Evolutionary conservation across 2,797 vertebrate species (phyloP), one percentile per base, ranked within the genome.

Genomic region (Hemitrygon akajei): DNA sequence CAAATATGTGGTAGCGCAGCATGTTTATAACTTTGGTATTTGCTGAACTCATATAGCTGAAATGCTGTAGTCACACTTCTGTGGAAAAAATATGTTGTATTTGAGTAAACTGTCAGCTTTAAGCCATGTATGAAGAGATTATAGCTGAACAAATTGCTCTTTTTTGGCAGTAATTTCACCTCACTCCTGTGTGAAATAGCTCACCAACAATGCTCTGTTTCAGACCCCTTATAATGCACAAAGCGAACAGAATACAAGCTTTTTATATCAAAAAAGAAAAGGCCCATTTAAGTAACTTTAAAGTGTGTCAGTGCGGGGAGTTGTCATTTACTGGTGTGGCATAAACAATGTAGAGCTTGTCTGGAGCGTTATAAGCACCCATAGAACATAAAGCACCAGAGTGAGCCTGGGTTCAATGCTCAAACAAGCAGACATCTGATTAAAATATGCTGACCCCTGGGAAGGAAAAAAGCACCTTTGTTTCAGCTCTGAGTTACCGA

Each of bases 341-440:
- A 77, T 27, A 95, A 94, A 94, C 94, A 94, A 58, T 7, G 56
- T 12, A 18, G 34, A 94, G 94, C 93, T 94, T 93, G 94, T 96
- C 95, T 95, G 1, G 6, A 3, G 95, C 95, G 93, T 66, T 2
- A 1, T 0, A 0, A 0, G 73, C 60, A 94, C 2, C 94, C 14
- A 56, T 0, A 18, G 94, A 77, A 93, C 93, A 71, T 91, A 93
- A 92, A 75, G 91, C 75, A 27, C 80, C 25, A 94, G 93, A 30
- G 0, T 89, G 94, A 27, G 94, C 93, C 94, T 94, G 95, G 14
- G 94, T 69, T 84, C 10, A 10, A 94, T 95, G 81, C 37, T 94
- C 79, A 94, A 95, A 94, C 94, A 95, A 93, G 94, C 73, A 66
- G 58, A 94, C 81, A 91, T 94, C 0, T 76, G 94, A 71, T 0